Conservation (phyloP, 2,113 vertebrate species). For the Datnioides undecimradiatus region DNA sequence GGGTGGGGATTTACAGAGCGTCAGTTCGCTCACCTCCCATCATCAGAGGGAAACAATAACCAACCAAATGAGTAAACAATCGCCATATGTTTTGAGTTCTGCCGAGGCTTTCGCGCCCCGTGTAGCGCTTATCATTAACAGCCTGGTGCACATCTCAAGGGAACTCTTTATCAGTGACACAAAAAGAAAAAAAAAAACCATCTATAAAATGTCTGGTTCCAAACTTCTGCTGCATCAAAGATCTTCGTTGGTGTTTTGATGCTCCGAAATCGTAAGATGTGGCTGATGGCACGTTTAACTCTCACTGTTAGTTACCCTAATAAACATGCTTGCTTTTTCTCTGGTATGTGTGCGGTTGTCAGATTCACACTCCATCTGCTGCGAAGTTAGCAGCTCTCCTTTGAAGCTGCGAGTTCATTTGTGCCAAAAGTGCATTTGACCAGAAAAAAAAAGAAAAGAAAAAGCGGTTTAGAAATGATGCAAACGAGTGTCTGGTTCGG, state of each 20-base stretch:
- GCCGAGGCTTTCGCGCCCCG: conserved; percentile 35
- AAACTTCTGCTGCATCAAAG: conserved; percentile 70
- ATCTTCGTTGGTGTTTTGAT: conserved; percentile 42
- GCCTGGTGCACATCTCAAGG: conserved; percentile 44
- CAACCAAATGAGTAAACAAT: conserved; percentile 44
- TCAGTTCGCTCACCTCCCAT: conserved; percentile 21
- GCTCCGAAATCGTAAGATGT: conserved; percentile 70
- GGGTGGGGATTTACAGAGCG: conserved; percentile 5
- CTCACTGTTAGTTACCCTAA: conserved; percentile 69
- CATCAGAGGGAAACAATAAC: conserved; percentile 48
- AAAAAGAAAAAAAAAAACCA: conserved; percentile 25
- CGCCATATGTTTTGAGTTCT: conserved; percentile 55
- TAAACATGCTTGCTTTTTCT: conserved; percentile 63
- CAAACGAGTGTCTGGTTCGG: neutral
- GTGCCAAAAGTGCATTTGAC: conserved; percentile 13
- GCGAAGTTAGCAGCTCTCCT: conserved; percentile 45
- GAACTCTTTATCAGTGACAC: conserved; percentile 53
- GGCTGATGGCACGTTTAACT: conserved; percentile 64
- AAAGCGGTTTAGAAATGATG: neutral
- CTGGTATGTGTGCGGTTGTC: conserved; percentile 63
- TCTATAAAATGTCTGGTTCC: conserved; percentile 50
- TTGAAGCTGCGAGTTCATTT: conserved; percentile 49
- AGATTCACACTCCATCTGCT: conserved; percentile 59
- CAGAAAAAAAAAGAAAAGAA: neutral
- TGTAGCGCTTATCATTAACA: conserved; percentile 37